Conservation (phyloP, 1,140 invertebrate species). For the Listronotus oregonensis region DNA sequence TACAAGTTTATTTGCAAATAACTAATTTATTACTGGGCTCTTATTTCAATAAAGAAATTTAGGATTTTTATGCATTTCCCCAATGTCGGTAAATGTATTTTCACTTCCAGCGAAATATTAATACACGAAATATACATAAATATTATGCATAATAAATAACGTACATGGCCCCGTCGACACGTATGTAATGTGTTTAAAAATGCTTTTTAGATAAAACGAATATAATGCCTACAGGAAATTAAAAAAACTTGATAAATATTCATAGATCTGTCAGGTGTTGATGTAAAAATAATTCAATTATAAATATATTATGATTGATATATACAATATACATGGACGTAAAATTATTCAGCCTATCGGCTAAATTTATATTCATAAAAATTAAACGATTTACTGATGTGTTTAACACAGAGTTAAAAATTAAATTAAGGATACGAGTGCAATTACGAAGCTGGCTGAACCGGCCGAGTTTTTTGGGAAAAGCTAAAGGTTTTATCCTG, state of each 20-base stretch:
- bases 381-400: not conserved
- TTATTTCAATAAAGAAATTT: too few relatives aligned
- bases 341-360: conserved; percentile 13
- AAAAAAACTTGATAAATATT: conserved; percentile 37
- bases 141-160: conserved; percentile 7
- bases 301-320: conserved; percentile 30
- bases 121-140: too few relatives aligned
- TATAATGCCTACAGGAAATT: conserved; percentile 31
- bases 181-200: conserved; percentile 27
- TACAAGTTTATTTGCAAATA: too few relatives aligned
- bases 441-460: too few relatives aligned
- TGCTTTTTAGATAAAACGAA: conserved; percentile 34
- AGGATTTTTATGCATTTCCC: too few relatives aligned
- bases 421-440: too few relatives aligned
- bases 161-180: conserved; percentile 8
- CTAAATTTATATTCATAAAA: conserved; percentile 10
- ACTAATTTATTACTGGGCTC: too few relatives aligned
- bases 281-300: conserved; percentile 38
- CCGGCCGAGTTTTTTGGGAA: too few relatives aligned
- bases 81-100: too few relatives aligned
- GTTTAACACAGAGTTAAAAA: too few relatives aligned
- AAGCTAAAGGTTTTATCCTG: too few relatives aligned
- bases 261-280: conserved; percentile 31
- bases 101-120: too few relatives aligned
- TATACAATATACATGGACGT: not conserved